These are phyloP conservation scores for Drosophila neocordata DNA, from an alignment of 1,140 invertebrate genomes.

Conservation along the genomic window DNA sequence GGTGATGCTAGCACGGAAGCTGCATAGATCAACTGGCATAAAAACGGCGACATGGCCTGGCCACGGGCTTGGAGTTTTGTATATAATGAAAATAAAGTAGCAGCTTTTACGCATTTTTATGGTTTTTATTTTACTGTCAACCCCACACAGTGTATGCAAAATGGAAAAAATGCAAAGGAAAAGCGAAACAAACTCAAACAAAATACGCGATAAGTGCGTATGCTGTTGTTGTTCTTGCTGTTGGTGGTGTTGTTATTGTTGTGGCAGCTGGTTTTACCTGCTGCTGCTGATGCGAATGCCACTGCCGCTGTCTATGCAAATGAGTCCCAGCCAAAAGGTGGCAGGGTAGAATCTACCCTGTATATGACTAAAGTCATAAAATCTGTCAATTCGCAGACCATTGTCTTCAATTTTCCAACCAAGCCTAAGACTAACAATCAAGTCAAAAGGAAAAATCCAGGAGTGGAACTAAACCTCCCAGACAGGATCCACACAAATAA, in stretches of 20 bases:
- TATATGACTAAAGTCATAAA: constrained; percentile 48
- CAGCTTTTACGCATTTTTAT: constrained; percentile 79
- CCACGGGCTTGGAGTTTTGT: constrained; percentile 20
- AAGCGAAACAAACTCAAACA: constrained; percentile 21
- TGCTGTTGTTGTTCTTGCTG: background rate
- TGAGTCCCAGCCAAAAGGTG: background rate
- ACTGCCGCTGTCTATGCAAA: constrained; percentile 56
- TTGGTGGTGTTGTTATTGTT: background rate
- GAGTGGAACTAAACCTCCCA: background rate
- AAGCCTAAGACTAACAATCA: constrained; percentile 24
- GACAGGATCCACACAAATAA: too few relatives aligned
- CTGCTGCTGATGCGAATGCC: background rate
- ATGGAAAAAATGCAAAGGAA: constrained; percentile 14
- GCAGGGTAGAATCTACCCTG: background rate
- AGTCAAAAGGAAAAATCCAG: constrained; percentile 10
- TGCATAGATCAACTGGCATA: constrained; percentile 60
- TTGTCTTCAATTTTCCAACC: constrained; percentile 67
- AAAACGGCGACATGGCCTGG: constrained; percentile 24
- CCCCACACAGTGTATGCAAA: constrained; percentile 13
- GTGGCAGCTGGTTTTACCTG: constrained; percentile 14
- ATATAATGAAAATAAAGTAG: constrained; percentile 76
- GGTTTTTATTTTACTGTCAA: constrained; percentile 67
- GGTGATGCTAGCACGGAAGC: constrained; percentile 8
- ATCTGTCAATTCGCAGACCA: constrained; percentile 74
- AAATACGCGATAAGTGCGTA: constrained; percentile 45